Base-by-base conservation (phyloP, 2,113 vertebrate genomes). In the Eolophus roseicapilla region DNA sequence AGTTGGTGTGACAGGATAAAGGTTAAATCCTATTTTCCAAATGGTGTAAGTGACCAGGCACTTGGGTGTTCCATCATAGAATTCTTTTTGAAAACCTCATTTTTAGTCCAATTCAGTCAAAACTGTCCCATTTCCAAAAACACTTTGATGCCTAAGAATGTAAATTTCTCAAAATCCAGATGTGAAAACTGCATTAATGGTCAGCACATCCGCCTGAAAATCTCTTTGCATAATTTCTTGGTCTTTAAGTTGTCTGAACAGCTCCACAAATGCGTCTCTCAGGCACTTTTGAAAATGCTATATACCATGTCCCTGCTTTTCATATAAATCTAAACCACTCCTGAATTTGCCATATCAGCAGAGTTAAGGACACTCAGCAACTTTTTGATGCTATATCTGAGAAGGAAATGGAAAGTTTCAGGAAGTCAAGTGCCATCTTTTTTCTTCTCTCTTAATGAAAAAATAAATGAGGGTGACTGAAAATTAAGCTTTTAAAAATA, bases 401-500 rank as follows among this genome's bases (percentile, higher is more conserved):
- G 52, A 96, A 87, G 83, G 57, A 93, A 93, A 85, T 25, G 53
- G 50, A 88, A 94, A 96, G 90, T 95, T 95, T 88, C 35, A 50
- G 63, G 50, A 83, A 94, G 90, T 90, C 88, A 93, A 97, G 84
- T 92, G 39, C 69, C 67, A 53, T 75, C 49, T 70, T 82, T 59
- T 67, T 92, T 92, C 73, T 91, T 77, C 71, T 50, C 80, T 78
- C 65, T 68, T 82, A 95, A 95, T 87, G 57, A 88, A 88, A 91
- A 92, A 80, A 89, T 74, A 88, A 89, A 77, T 63, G 63, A 94
- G 90, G 68, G 88, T 47, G 71, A 92, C 60, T 90, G 64, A 90
- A 92, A 96, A 94, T 92, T 68, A 95, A 81, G 90, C 60, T 95
- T 94, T 92, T 69, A 92, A 95, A 95, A 93, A 94, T 94, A 96